Conservation (phyloP, 2,113 vertebrate genomes). For the Verasper variegatus region DNA sequence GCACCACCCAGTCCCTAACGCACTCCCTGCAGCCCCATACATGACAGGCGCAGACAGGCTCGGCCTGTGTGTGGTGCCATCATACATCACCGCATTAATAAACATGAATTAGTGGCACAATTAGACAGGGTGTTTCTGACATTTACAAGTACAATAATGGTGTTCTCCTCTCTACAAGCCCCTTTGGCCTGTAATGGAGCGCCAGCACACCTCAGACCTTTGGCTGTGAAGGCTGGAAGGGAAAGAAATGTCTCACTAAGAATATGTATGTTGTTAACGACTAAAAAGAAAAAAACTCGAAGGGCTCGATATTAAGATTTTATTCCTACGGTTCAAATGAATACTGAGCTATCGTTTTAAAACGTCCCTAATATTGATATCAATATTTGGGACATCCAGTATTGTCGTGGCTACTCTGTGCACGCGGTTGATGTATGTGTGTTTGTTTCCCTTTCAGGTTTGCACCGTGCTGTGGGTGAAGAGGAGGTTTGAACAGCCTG, state of each 20-base stretch:
- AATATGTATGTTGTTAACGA: constrained; percentile 1
- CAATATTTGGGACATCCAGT: neutral
- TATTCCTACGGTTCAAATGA: neutral
- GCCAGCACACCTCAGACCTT: constrained; percentile 57
- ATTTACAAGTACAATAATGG: constrained; percentile 75
- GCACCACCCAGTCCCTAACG: constrained; percentile 31
- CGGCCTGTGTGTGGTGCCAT: constrained; percentile 69
- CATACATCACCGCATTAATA: constrained; percentile 80
- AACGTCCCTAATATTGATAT: neutral
- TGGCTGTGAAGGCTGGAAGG: constrained; percentile 33
- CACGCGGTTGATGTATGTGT: constrained; percentile 4
- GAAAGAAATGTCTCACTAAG: constrained; percentile 13
- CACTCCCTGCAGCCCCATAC: constrained; percentile 59
- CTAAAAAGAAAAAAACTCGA: neutral
- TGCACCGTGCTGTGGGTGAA: constrained; percentile 45
- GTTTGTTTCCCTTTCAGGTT: constrained; percentile 61
- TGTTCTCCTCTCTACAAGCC: constrained; percentile 46
- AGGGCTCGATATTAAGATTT: neutral
- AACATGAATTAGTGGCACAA: constrained; percentile 83
- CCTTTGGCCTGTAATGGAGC: constrained; percentile 49
- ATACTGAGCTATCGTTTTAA: neutral
- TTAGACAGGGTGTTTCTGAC: constrained; percentile 76
- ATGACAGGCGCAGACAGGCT: constrained; percentile 61
- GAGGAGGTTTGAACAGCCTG: constrained; percentile 63
- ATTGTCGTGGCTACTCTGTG: neutral